Evolutionary conservation across 2,797 vertebrate genomes (phyloP), one percentile per base, ranked within the genome.

Genomic region (Enteromius radiatus): DNA sequence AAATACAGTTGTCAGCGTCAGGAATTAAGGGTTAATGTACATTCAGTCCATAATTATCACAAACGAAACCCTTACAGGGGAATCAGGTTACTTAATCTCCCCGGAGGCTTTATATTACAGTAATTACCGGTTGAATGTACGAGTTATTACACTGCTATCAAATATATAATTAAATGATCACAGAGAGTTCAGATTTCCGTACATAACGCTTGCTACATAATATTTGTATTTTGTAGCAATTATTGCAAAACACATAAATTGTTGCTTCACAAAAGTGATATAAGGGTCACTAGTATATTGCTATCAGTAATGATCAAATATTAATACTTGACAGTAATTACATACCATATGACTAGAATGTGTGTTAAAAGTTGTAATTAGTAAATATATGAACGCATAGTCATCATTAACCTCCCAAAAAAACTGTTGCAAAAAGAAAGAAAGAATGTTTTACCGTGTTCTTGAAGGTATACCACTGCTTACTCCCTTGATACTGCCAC

Each of bases 401-500:
- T 3, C 41, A 41, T 41, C 10, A 41, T 41, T 41, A 41, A 41
- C 41, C 9, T 2, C 41, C 41, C 41, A 41, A 41, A 41, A 2
- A 41, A 31, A 10, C 10, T 10, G 10, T 41, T 41, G 41, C 11
- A 11, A 83, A 74, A 74, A 56, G 1, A 38, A 38, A 56, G 11
- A 47, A 26, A 31, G 3, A n/a, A 9, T 4, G 26, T 12, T 86
- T 43, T 70, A 93, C 93, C 85, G 68, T 83, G 23, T 8, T 12
- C 43, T 47, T 89, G 84, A 87, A 94, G 1, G 1, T 0, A 33
- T 92, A 5, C 93, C 93, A 95, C 0, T 0, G 12, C 19, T 89
- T 1, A 3, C 70, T 8, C 3, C 92, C 93, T 61, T 89, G 47
- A 70, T 92, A 95, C 88, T 94, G 80, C 93, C 94, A 94, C 19